Conservation (phyloP, 2,113 vertebrate species). For the Dendrocopos noguchii region DNA sequence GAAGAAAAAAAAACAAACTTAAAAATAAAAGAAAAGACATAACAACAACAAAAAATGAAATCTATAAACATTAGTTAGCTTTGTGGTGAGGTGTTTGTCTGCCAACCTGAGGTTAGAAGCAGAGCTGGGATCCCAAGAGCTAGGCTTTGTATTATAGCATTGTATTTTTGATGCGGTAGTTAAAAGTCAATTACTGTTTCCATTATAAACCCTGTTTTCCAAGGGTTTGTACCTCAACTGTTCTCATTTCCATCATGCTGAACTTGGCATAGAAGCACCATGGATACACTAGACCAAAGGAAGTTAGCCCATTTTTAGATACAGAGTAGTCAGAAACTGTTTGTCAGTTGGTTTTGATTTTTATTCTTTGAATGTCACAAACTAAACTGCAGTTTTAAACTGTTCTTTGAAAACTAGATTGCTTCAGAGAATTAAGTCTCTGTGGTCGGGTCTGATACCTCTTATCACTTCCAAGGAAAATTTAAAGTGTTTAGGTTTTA, state of each 20-base stretch:
- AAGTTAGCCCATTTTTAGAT: conserved; percentile 77
- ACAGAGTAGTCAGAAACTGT: conserved; percentile 57
- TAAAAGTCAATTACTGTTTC: conserved; percentile 83
- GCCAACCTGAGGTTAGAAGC: conserved; percentile 80
- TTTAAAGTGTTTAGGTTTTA: background rate
- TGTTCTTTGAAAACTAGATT: background rate
- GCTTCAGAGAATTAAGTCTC: background rate
- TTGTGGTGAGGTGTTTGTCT: conserved; percentile 78
- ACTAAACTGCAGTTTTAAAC: conserved; percentile 36
- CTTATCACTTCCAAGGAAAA: background rate
- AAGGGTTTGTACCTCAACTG: conserved; percentile 77
- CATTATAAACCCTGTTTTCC: conserved; percentile 82
- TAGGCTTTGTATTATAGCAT: conserved; percentile 77
- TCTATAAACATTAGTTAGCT: conserved; percentile 80
- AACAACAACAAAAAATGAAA: conserved; percentile 5
- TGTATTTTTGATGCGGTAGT: conserved; percentile 81
- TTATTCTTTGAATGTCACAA: conserved; percentile 44
- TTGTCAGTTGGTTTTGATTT: conserved; percentile 63
- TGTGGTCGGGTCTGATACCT: background rate
- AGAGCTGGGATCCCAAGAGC: conserved; percentile 67
- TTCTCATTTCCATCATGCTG: conserved; percentile 68
- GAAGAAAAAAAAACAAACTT: background rate
- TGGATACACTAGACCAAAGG: conserved; percentile 72
- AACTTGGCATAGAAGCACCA: conserved; percentile 66
- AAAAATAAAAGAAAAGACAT: background rate